These are phyloP conservation scores for Coelinius sp. DNA, from an alignment of 2,888 invertebrate genomes.

Conservation along the genomic window DNA sequence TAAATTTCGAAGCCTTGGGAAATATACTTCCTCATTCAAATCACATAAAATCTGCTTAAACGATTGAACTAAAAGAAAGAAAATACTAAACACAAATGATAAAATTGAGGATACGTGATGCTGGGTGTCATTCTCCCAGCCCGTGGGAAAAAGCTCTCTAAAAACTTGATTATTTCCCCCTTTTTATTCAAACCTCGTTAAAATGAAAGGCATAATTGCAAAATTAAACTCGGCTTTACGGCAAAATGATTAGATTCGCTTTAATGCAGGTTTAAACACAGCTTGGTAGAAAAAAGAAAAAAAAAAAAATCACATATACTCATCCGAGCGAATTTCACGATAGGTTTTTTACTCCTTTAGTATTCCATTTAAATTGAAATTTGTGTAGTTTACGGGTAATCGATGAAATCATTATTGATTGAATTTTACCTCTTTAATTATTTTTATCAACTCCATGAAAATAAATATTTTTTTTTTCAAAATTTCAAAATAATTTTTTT, in stretches of 20 bases:
- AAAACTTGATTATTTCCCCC: background rate
- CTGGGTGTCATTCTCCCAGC: background rate
- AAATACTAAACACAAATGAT: background rate
- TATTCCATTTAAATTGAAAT: background rate
- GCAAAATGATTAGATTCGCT: slow-evolving; percentile 7
- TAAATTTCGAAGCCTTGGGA: too few relatives aligned
- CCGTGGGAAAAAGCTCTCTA: background rate
- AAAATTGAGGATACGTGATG: background rate
- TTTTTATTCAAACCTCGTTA: background rate
- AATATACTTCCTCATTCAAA: background rate
- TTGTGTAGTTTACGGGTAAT: background rate
- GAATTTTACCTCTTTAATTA: too few relatives aligned
- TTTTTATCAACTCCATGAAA: background rate
- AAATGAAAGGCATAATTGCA: background rate
- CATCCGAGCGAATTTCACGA: background rate
- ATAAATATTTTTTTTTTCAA: too few relatives aligned
- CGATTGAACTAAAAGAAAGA: background rate
- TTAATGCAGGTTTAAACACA: background rate
- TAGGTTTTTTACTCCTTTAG: background rate
- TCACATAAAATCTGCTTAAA: background rate
- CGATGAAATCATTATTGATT: too few relatives aligned
- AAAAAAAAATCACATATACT: background rate
- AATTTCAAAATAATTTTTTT: too few relatives aligned
- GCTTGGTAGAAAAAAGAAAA: background rate
- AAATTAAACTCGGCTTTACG: background rate